These are phyloP conservation scores for Chirona hameri DNA, from an alignment of 2,888 invertebrate genomes.

Conservation along the genomic window DNA sequence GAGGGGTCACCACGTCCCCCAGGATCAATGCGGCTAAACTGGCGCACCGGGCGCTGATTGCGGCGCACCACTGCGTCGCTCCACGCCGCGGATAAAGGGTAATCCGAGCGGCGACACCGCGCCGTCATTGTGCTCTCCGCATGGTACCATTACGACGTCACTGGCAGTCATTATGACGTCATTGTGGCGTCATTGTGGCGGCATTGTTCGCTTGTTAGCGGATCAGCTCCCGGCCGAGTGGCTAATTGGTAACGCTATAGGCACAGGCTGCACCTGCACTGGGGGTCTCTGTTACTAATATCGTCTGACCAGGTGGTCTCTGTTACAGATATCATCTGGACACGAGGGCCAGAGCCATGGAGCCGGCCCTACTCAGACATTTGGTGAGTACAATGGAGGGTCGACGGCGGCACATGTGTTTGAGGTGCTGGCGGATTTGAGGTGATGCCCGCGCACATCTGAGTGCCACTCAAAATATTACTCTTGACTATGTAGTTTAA, in stretches of 20 bases:
- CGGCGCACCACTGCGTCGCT: no score
- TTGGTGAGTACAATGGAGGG: background rate
- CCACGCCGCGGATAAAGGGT: constrained; percentile 8
- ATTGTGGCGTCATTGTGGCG: background rate
- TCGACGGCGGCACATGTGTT: background rate
- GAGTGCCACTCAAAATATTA: background rate
- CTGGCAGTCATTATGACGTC: no score
- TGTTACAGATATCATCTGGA: background rate
- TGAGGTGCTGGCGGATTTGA: background rate
- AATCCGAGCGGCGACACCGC: background rate
- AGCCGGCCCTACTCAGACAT: background rate
- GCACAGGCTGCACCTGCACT: background rate
- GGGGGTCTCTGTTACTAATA: background rate
- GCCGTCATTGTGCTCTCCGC: background rate
- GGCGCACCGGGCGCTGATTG: background rate
- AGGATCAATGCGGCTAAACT: background rate
- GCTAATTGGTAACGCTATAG: constrained; percentile 8
- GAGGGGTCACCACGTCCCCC: background rate
- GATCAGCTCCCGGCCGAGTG: background rate
- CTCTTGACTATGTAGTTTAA: no score
- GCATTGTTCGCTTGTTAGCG: background rate
- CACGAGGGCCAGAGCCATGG: background rate
- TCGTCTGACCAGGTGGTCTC: background rate
- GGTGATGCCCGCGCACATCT: background rate
- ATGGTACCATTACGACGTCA: no score